phyloP scores from a whole-genome alignment of 2,888 invertebrate genomes.

The Drosophila atripex region DNA sequence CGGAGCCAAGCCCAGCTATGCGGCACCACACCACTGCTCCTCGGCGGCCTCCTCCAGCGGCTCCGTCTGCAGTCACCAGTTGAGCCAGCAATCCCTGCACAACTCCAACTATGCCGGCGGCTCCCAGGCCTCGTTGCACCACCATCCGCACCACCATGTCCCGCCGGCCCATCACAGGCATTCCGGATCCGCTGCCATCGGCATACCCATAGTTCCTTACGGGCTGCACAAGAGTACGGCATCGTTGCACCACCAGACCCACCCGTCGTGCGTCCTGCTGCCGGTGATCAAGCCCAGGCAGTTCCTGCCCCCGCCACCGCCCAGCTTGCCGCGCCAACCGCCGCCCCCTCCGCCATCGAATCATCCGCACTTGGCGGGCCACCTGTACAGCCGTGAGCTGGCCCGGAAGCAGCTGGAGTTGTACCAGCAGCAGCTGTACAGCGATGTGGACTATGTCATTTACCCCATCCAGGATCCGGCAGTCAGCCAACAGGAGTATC shows the following conservation, averaged over 20 bases:
- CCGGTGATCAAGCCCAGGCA: constrained; percentile 87
- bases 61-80: constrained; percentile 71
- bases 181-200: constrained; percentile 76
- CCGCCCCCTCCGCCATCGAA: constrained; percentile 88
- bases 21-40: constrained; percentile 83
- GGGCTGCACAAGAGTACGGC: constrained; percentile 87
- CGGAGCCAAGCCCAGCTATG: constrained; percentile 86
- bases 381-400: constrained; percentile 87
- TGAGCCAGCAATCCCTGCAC: constrained; percentile 79
- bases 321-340: constrained; percentile 86
- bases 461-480: constrained; percentile 95
- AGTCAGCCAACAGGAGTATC: constrained; percentile 94
- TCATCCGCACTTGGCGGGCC: constrained; percentile 86
- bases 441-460: constrained; percentile 96
- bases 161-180: constrained; percentile 67
- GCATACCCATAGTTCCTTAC: constrained; percentile 85
- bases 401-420: constrained; percentile 92
- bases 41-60: constrained; percentile 77
- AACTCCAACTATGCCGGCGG: constrained; percentile 80
- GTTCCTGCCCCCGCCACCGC: constrained; percentile 88
- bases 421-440: constrained; percentile 94
- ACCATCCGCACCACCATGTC: constrained; percentile 27
- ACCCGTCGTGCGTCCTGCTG: constrained; percentile 85
- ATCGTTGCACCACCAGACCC: constrained; percentile 84
- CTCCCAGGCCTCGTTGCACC: constrained; percentile 74